Evolutionary conservation across 2,888 invertebrate genomes (phyloP).

Genomic region (Tiliacea citrago): DNA sequence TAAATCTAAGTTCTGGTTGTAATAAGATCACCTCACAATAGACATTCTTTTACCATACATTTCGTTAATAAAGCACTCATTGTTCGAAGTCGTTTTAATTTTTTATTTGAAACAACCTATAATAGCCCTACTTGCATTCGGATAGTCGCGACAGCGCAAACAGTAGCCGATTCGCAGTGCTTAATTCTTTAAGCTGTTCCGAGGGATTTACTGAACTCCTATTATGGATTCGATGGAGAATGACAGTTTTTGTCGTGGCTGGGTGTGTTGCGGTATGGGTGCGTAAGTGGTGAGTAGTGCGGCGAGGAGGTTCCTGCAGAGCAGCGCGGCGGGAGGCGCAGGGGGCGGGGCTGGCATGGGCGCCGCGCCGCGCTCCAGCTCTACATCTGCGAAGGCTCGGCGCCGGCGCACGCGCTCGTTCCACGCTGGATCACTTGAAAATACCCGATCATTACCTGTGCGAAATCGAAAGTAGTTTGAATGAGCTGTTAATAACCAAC

Average conservation of each 20-base stretch:
- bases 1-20: slow-evolving; percentile 82
- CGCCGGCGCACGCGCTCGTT: slow-evolving; percentile 90
- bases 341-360: slow-evolving; percentile 62
- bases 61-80: slow-evolving; percentile 91
- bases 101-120: slow-evolving; percentile 21
- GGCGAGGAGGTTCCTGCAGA: slow-evolving; percentile 89
- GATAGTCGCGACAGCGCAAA: background rate
- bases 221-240: slow-evolving; percentile 94
- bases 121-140: background rate
- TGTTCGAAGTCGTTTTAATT: slow-evolving; percentile 78
- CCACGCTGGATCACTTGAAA: slow-evolving; percentile 84
- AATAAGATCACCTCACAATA: slow-evolving; percentile 84
- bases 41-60: slow-evolving; percentile 87
- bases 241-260: slow-evolving; percentile 85
- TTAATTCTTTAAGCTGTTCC: background rate
- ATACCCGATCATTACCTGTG: slow-evolving; percentile 74
- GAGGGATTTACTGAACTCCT: slow-evolving; percentile 86
- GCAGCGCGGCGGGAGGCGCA: slow-evolving; percentile 76
- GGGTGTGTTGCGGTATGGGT: slow-evolving; percentile 72
- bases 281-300: slow-evolving; percentile 84
- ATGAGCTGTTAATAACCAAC: background rate
- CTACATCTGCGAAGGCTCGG: slow-evolving; percentile 92
- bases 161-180: background rate
- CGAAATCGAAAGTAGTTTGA: background rate
- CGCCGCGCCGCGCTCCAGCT: slow-evolving; percentile 91